Percentiles rank a stretch among this genome's conserved stretches.
Evolutionary conservation across 2,113 vertebrate species (phyloP).

Genomic region (Danionella cerebrum): DNA sequence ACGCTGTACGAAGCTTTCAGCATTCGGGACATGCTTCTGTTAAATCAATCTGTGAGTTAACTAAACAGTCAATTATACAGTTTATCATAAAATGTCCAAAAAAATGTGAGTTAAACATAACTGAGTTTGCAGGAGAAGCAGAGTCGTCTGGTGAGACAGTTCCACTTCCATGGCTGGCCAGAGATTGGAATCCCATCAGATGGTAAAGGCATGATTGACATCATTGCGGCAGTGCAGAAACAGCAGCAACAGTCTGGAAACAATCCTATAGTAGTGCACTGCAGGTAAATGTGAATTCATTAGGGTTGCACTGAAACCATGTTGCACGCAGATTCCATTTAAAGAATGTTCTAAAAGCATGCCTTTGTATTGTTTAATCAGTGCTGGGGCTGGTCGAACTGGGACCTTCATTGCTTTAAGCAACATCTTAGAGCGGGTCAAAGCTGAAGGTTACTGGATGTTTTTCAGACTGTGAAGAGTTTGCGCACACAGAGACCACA

Average conservation of each 20-base stretch:
- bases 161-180: constrained; percentile 98
- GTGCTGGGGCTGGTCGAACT: constrained; percentile 91
- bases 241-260: constrained; percentile 98
- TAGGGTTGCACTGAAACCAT: too few relatives aligned
- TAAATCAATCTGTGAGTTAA: constrained; percentile 71
- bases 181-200: constrained; percentile 90
- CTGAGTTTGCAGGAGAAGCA: constrained; percentile 76
- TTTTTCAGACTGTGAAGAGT: constrained; percentile 98
- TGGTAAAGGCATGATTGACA: constrained; percentile 96
- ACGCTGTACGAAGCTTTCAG: constrained; percentile 82
- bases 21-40: constrained; percentile 84
- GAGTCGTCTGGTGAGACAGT: constrained; percentile 81
- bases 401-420: constrained; percentile 97
- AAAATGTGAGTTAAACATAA: background rate
- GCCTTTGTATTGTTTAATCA: constrained; percentile 39
- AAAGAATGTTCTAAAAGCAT: background rate
- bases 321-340: background rate
- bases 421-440: constrained; percentile 95
- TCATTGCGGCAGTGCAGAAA: constrained; percentile 91
- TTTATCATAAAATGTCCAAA: background rate
- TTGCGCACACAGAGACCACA: constrained; percentile 95
- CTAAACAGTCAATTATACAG: background rate
- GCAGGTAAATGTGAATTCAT: too few relatives aligned
- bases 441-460: constrained; percentile 94
- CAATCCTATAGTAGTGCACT: constrained; percentile 94